Conservation (phyloP, 2,888 invertebrate species). For the Agrochola lota region DNA sequence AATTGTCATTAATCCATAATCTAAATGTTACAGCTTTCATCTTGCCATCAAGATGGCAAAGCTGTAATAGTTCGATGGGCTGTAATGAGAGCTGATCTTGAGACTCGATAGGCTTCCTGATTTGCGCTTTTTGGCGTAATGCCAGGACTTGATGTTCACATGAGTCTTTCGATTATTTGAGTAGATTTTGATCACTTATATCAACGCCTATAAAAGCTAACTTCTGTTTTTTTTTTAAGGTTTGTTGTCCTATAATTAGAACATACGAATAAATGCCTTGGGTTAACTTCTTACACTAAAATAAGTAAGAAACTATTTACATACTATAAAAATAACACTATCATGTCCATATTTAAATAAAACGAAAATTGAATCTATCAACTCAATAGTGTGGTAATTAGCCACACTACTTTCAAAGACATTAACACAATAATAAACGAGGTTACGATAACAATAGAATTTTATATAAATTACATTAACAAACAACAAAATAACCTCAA, state of each 20-base stretch:
- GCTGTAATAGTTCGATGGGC: background rate
- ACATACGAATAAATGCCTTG: no score
- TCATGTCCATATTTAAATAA: no score
- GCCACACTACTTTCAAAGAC: background rate
- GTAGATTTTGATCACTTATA: constrained; percentile 17
- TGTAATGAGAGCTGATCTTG: constrained; percentile 8
- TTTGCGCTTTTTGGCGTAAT: constrained; percentile 11
- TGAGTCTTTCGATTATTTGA: constrained; percentile 3
- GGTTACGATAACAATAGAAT: background rate
- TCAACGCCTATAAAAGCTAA: background rate
- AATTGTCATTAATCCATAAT: background rate
- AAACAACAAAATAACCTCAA: background rate
- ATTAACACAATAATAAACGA: background rate
- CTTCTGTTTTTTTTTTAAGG: background rate
- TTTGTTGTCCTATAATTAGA: no score
- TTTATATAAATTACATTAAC: background rate
- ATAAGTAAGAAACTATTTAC: no score
- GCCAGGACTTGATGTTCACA: background rate
- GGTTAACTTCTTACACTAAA: no score
- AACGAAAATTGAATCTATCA: no score
- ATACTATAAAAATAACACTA: no score
- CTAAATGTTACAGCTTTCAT: no score
- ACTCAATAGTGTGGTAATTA: no score
- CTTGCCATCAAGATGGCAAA: background rate
- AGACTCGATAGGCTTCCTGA: constrained; percentile 27